These are phyloP conservation scores for Aphelenchoides besseyi DNA, from an alignment of 1,140 invertebrate species.

Conservation along the genomic window DNA sequence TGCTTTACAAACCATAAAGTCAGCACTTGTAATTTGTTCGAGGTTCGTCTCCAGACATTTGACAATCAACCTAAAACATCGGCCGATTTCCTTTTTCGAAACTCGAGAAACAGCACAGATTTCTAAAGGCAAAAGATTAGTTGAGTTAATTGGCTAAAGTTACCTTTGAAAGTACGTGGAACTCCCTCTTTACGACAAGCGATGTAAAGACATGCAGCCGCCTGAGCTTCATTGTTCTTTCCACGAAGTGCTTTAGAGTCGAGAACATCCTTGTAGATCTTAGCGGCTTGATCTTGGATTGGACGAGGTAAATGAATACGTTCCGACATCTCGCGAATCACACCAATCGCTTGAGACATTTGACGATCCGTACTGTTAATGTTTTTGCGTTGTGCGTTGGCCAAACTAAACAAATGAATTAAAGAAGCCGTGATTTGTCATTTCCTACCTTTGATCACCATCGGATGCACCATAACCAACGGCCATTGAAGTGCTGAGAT, in stretches of 20 bases:
- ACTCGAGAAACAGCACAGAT: conserved; percentile 97
- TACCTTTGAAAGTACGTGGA: conserved; percentile 90
- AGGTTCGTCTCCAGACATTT: conserved; percentile 87
- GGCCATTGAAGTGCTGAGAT: conserved; percentile 94
- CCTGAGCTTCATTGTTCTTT: conserved; percentile 92
- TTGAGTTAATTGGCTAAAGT: conserved; percentile 17
- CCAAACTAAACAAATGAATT: conserved; percentile 48
- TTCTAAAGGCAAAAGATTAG: conserved; percentile 68
- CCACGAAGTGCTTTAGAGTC: conserved; percentile 93
- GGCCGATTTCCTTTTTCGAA: conserved; percentile 97
- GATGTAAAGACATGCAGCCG: conserved; percentile 96
- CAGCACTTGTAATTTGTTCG: conserved; percentile 93
- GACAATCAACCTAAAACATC: conserved; percentile 89
- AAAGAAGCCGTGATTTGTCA: conserved; percentile 38
- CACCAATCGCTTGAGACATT: conserved; percentile 87
- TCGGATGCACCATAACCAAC: conserved; percentile 78
- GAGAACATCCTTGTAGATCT: conserved; percentile 93
- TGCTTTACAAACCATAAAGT: conserved; percentile 78
- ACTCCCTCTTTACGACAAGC: conserved; percentile 97
- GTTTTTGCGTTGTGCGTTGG: conserved; percentile 57
- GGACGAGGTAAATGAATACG: conserved; percentile 91
- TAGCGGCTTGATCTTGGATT: conserved; percentile 87
- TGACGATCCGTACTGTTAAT: conserved; percentile 72
- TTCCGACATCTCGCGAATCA: conserved; percentile 95
- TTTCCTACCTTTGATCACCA: conserved; percentile 45